Base-by-base conservation (phyloP, 2,888 invertebrate species). In the Pristionchus fissidentatus region DNA sequence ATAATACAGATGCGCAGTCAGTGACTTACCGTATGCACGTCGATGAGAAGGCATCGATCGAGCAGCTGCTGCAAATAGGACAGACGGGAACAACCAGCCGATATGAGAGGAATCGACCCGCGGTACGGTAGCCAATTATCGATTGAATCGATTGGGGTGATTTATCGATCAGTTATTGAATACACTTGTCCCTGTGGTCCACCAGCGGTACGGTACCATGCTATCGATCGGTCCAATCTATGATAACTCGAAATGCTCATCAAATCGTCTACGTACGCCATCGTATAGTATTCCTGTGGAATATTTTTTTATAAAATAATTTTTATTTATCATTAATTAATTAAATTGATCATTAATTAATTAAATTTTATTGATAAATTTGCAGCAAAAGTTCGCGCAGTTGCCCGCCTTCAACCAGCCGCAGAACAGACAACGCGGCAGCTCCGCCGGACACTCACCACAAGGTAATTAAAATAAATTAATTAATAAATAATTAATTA, bases 401-500 rank as follows among this genome's bases (percentile, higher is more conserved):
- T 57, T 79, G 3, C 81, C 81, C 29, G 15, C 62, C 0, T 81
- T 81, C 81, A 46, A 46, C 38, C 66, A 60, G 22, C 81, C 81
- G 7, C 43, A 19, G 3, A 60, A 81, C n/a, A 26, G 81, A 13
- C 60, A 62, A 60, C 81, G 81, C 22, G 81, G 81, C 35, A 70
- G 70, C 41, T 83, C 83, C n/a, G 83, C 83, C 8, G 73, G 83
- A 0, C 83, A 83, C 52, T 83, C 83, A 0, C 83, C 83, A 1
- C 70, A 83, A 29, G 83, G 80, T 81, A 8, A 1, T 26, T n/a
- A 26, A 1, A 22, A 7, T 15, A 15, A n/a, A 7, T 22, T 46
- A 46, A 46, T 43, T 35, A 38, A 46, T 5, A 15, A 66, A 41
- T 13, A 2, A 62, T 15, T 15, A 3, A 62, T 62, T 10, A 10